Base-by-base conservation (phyloP, 2,888 invertebrate genomes). In the Spicauda simplicius region DNA sequence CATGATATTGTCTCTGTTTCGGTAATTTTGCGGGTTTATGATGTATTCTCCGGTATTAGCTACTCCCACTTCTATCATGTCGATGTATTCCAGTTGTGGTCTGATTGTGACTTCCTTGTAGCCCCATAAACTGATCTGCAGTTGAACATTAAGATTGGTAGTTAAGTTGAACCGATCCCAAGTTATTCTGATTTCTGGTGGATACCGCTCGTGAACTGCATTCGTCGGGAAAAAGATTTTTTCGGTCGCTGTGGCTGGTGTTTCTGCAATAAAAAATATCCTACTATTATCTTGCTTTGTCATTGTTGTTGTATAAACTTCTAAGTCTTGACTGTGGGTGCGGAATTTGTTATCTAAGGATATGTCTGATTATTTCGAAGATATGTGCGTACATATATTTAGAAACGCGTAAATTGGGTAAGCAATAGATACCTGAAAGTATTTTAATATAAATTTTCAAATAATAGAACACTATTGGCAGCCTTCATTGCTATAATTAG, bases 91-190 rank as follows among this genome's bases (percentile, higher is more conserved):
- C 56, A 98, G 90, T 79, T 97, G 96, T 0, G 98, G 98, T 77
- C 90, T 80, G 68, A 97, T 97, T 0, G 96, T 97, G 0, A 95
- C 95, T 86, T 98, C 98, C 61, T 97, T 95, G 88, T 98, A 98
- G 0, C 98, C 98, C 97, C 97, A 98, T 12, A 98, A 85, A 0
- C 97, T 97, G 75, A 98, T 96, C 73, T 95, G 95, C 0, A 98
- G 95, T 57, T 95, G 95, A 0, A 97, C 96, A 78, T 96, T 96
- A 45, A 94, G 90, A 81, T 97, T 97, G 48, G 95, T 95, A 0
- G 98, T 98, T 82, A 98, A 96, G 90, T 98, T 98, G 80, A 95
- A 95, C 37, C 95, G 95, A 78, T 97, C 96, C 98, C 98, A 98
- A 18, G 95, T 95, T 59, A 98, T 96, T 79, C 94, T 95, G 59